Evolutionary conservation across 2,113 vertebrate genomes (phyloP).

Genomic region (Dolichotis patagonum): DNA sequence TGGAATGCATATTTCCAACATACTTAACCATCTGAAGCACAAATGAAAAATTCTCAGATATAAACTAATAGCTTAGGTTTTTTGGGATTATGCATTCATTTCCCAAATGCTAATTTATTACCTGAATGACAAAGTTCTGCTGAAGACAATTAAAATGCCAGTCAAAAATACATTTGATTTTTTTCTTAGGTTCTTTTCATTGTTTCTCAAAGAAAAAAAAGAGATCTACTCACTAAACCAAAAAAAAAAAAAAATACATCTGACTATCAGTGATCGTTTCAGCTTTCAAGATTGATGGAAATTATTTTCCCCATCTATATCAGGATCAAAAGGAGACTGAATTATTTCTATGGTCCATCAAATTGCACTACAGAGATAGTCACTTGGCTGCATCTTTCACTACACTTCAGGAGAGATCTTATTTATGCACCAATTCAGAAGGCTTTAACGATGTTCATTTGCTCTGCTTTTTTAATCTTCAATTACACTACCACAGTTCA

Average conservation of each 20-base stretch:
- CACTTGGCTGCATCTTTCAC: neutral
- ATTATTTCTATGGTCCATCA: neutral
- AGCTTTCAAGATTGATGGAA: neutral
- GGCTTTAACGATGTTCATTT: too few species aligned
- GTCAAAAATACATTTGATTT: constrained; percentile 3
- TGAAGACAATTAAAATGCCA: neutral
- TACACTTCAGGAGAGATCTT: neutral
- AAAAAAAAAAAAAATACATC: constrained; percentile 3
- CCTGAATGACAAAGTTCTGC: neutral
- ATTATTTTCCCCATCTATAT: neutral
- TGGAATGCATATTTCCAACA: constrained; percentile 37
- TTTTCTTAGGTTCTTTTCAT: too few species aligned
- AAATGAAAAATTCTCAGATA: neutral
- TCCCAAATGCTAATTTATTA: neutral
- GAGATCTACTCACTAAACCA: too few species aligned
- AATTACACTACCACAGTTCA: neutral
- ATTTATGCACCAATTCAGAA: neutral
- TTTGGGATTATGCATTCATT: neutral
- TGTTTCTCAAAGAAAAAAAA: too few species aligned
- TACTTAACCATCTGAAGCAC: neutral
- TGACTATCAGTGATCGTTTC: neutral
- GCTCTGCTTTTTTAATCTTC: neutral
- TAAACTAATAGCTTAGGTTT: neutral
- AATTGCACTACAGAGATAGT: neutral
- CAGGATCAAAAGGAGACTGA: neutral